A percentile compares a stretch with the other conserved stretches of the same genome.
Conservation (phyloP, 2,797 vertebrate genomes). For the Picus viridis region DNA sequence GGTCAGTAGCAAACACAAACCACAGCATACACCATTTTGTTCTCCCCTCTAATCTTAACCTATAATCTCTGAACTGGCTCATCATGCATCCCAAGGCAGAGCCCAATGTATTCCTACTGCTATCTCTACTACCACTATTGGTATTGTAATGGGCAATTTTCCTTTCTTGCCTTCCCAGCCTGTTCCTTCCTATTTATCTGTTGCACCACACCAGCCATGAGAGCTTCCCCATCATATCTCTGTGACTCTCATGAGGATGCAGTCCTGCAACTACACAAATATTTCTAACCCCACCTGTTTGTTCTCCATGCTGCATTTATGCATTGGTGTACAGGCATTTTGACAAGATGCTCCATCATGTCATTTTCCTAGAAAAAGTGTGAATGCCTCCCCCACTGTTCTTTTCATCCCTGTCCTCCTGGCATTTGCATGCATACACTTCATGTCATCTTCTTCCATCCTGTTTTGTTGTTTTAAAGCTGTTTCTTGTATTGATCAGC, state of each 20-base stretch:
- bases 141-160: background rate
- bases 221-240: background rate
- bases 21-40: background rate
- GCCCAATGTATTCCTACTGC: background rate
- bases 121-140: background rate
- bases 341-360: background rate
- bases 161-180: background rate
- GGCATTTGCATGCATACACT: background rate
- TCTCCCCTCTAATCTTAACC: background rate
- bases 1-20: background rate
- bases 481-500: background rate
- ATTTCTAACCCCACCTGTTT: background rate
- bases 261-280: background rate
- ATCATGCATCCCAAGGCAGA: background rate
- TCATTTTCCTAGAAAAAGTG: background rate
- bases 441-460: background rate
- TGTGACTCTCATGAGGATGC: background rate
- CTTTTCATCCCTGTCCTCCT: background rate
- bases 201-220: background rate
- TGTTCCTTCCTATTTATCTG: background rate
- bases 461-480: background rate
- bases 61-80: background rate
- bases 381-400: fast-evolving
- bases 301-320: background rate
- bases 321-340: background rate